Percentiles rank a stretch among this genome's conserved stretches.
These are phyloP conservation scores for Leptopilina boulardi DNA, from an alignment of 1,140 invertebrate genomes.

Conservation along the genomic window DNA sequence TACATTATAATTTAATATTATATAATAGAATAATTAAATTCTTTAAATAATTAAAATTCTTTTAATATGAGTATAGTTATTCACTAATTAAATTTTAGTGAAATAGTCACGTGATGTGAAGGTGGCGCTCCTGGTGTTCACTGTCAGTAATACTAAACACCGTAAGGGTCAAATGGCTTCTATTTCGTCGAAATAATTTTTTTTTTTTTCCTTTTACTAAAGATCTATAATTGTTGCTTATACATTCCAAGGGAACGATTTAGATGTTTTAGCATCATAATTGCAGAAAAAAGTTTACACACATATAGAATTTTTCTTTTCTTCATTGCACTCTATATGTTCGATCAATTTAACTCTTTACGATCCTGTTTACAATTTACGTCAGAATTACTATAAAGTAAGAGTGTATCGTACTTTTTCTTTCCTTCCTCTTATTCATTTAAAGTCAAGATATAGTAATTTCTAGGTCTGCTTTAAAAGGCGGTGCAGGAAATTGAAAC, in stretches of 20 bases:
- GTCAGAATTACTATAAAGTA: slow-evolving; percentile 29
- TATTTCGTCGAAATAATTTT: too few relatives aligned
- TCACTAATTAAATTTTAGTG: too few relatives aligned
- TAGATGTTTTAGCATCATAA: not conserved
- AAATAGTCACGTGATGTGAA: too few relatives aligned
- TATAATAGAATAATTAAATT: too few relatives aligned
- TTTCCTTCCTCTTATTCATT: not conserved
- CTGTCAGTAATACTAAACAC: too few relatives aligned
- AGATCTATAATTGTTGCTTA: too few relatives aligned
- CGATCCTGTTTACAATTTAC: slow-evolving; percentile 16
- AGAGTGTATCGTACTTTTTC: not conserved
- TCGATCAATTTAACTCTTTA: slow-evolving; percentile 21
- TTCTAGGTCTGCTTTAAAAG: slow-evolving; percentile 28
- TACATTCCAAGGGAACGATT: not conserved
- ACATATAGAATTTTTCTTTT: not conserved
- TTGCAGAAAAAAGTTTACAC: not conserved
- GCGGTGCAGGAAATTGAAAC: slow-evolving; percentile 21
- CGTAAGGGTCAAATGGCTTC: too few relatives aligned
- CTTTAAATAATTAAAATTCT: too few relatives aligned
- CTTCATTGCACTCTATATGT: not conserved
- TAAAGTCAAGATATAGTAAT: not conserved
- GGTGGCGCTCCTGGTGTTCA: too few relatives aligned
- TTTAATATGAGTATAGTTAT: too few relatives aligned
- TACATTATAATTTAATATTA: too few relatives aligned
- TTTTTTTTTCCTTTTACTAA: too few relatives aligned